These are phyloP conservation scores for Neotoma lepida DNA, from an alignment of 2,113 vertebrate species.

Conservation along the genomic window DNA sequence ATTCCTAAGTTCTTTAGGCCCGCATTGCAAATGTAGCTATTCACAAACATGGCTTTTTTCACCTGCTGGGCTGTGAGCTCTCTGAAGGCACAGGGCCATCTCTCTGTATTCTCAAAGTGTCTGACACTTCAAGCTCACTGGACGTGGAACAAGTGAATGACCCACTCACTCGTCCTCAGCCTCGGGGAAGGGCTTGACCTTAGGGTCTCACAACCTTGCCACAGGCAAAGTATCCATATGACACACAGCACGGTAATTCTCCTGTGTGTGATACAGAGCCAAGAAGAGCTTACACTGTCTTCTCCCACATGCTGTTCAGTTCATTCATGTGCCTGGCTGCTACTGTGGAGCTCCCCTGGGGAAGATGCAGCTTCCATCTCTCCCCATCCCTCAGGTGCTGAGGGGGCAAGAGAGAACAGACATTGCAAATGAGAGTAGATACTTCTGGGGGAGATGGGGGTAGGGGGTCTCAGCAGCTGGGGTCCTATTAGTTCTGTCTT, in stretches of 20 bases:
- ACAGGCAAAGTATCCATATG: neutral
- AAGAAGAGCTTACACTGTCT: neutral
- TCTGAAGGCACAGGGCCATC: neutral
- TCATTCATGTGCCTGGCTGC: neutral
- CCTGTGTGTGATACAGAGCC: neutral
- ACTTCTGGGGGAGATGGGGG: neutral
- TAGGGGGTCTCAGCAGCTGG: neutral
- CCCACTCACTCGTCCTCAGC: neutral
- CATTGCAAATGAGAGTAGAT: neutral
- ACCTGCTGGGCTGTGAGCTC: neutral
- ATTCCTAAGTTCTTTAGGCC: neutral
- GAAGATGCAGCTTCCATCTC: rapidly evolving
- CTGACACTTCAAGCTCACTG: rapidly evolving
- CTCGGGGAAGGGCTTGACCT: neutral
- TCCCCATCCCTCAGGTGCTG: neutral
- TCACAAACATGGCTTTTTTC: neutral
- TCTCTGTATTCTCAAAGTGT: neutral
- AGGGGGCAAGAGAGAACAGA: neutral
- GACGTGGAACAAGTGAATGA: neutral
- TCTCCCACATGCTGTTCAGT: neutral
- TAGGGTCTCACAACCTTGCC: neutral
- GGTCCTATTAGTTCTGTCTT: neutral
- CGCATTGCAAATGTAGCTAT: neutral
- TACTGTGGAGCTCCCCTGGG: neutral
- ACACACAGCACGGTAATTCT: neutral